These are phyloP conservation scores for Caretta caretta DNA, from an alignment of 2,113 vertebrate genomes.

Conservation along the genomic window DNA sequence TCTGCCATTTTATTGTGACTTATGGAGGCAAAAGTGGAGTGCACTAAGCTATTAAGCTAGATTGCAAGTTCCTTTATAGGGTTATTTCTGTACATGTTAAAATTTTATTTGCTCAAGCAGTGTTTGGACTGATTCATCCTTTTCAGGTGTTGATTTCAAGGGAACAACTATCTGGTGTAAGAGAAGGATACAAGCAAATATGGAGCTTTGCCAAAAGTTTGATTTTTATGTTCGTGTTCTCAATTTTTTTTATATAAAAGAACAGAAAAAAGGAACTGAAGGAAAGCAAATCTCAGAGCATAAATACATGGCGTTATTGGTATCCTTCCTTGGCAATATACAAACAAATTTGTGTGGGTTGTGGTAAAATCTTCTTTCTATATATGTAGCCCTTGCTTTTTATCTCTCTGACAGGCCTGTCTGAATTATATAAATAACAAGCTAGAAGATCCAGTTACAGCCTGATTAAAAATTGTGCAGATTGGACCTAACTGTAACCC, in stretches of 20 bases:
- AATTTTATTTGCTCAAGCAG: conserved; percentile 37
- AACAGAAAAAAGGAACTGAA: not conserved
- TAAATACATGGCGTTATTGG: fast-evolving
- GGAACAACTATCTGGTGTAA: not conserved
- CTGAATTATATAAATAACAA: not conserved
- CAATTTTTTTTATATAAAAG: not conserved
- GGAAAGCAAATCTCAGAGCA: fast-evolving
- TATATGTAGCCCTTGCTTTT: not conserved
- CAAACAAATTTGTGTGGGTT: fast-evolving
- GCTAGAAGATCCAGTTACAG: not conserved
- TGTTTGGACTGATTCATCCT: conserved; percentile 17
- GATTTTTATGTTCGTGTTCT: not conserved
- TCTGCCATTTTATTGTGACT: conserved; percentile 15
- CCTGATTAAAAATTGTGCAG: not conserved
- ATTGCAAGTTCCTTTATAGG: conserved; percentile 26
- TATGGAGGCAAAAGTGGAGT: conserved; percentile 2
- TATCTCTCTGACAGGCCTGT: not conserved
- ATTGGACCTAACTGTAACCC: not conserved
- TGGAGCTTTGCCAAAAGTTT: not conserved
- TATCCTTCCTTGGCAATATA: not conserved
- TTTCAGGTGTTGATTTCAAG: conserved; percentile 28
- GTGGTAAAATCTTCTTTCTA: not conserved
- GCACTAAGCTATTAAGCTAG: not conserved
- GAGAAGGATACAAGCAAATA: not conserved
- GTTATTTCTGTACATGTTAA: conserved; percentile 29